Evolutionary conservation across 1,140 invertebrate species (phyloP), one percentile per base, ranked within the genome.

Genomic region (Dendrolimus punctatus): DNA sequence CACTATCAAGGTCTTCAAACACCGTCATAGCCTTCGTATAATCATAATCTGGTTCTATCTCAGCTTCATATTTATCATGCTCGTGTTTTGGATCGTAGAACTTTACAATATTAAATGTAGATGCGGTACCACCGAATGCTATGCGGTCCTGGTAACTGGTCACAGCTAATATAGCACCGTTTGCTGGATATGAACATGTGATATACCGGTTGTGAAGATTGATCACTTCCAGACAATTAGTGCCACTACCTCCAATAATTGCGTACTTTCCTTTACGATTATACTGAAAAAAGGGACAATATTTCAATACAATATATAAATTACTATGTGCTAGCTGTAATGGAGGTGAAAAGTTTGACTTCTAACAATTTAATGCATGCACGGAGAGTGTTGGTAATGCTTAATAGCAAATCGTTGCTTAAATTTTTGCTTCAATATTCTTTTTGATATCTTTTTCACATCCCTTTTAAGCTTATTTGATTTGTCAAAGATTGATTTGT

Each of bases 221-320:
- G n/a, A 87, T 71, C 5, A 83, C 73, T 58, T 87, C 85, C 1
- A 87, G 60, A 43, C 76, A 80, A 8, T 72, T 72, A 5, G 85
- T 83, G 0, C 85, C 85, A 23, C 81, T 84, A n/a, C 85, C 85
- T 7, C 83, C 85, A 8, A 85, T 73, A 38, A 87, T 73, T 2
- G 53, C 80, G 58, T 87, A 86, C 49, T 86, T 84, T 7, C 82
- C 83, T 66, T 85, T 80, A 7, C 79, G 72, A 54, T 86, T 87
- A 51, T 61, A 79, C 85, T 87, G 71, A 9, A 62, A n/a, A 36
- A 36, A 48, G 23, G 3, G 23, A 23, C 23, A 48, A 42, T 23
- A 41, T 7, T 39, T 23, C 9, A 39, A 49, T 7, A 5, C 39
- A n/a, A n/a, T n/a, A n/a, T 49, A 9, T 5, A n/a, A 7, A 6